Conservation (phyloP, 2,113 vertebrate species). For the Phyllostomus hastatus region DNA sequence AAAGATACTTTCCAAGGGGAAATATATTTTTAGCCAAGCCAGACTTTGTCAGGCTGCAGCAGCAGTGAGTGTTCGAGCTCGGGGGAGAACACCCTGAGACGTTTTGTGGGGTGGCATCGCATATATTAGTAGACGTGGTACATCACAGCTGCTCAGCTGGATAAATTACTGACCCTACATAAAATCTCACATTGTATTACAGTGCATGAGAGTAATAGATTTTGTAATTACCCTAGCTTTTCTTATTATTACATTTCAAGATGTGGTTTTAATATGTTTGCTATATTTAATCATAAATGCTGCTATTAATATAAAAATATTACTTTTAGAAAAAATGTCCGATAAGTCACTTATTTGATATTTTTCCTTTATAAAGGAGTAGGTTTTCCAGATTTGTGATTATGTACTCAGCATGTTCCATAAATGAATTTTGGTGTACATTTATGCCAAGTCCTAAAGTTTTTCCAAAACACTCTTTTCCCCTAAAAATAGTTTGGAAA, state of each 20-base stretch:
- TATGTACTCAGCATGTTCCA: slow-evolving; percentile 22
- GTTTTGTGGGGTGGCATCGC: not conserved
- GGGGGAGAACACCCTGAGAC: not conserved
- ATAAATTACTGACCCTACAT: not conserved
- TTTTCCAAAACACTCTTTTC: slow-evolving; percentile 45
- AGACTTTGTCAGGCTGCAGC: not conserved
- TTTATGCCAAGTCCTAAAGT: slow-evolving; percentile 57
- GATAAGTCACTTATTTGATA: not conserved
- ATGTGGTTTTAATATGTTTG: not conserved
- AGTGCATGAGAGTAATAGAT: not conserved
- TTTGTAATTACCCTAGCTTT: not conserved
- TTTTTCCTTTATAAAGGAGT: not conserved
- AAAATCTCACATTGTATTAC: not conserved
- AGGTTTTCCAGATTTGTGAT: not conserved
- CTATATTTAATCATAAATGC: not conserved
- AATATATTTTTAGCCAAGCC: not conserved
- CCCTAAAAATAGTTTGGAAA: slow-evolving; percentile 46
- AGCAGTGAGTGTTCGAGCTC: not conserved
- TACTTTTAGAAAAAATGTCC: not conserved
- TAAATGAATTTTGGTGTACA: slow-evolving; percentile 26
- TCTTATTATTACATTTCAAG: not conserved
- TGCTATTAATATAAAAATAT: not conserved
- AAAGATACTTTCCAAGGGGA: not conserved
- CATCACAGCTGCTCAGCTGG: not conserved
- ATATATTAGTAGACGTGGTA: not conserved